These are phyloP conservation scores for Cochlearius cochlearius DNA, from an alignment of 2,113 vertebrate species.

Conservation along the genomic window DNA sequence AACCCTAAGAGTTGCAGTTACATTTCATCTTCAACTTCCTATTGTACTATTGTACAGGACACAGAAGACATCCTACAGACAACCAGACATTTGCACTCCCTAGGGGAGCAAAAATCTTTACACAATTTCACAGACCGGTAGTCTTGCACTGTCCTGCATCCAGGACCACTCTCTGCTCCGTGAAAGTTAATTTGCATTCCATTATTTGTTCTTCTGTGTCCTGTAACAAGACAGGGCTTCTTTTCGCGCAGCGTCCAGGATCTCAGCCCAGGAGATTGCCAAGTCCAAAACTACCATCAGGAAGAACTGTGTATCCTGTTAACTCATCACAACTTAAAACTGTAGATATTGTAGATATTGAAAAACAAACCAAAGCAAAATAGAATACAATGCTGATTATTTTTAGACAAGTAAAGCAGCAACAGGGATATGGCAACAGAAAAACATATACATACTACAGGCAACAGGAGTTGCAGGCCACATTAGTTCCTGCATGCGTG, in stretches of 20 bases:
- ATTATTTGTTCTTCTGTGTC: not conserved
- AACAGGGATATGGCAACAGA: constrained; percentile 73
- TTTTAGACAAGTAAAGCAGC: constrained; percentile 58
- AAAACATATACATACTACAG: constrained; percentile 91
- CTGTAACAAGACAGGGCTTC: not conserved
- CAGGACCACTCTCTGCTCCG: not conserved
- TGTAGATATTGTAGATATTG: not conserved
- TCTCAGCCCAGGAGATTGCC: not conserved
- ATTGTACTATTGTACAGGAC: not conserved
- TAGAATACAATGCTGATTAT: constrained; percentile 29
- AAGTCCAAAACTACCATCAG: not conserved
- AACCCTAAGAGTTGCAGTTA: not conserved
- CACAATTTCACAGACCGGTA: not conserved
- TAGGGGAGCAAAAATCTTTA: not conserved
- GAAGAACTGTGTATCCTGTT: not conserved
- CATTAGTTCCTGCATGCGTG: constrained; percentile 94
- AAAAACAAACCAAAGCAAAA: constrained; percentile 31
- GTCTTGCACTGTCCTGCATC: not conserved
- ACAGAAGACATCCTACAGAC: not conserved
- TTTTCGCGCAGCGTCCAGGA: not conserved
- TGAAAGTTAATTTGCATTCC: not conserved
- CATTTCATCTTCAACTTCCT: not conserved
- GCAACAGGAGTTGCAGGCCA: constrained; percentile 93
- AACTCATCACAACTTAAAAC: not conserved
- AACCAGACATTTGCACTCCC: not conserved